Conservation (phyloP, 2,797 vertebrate genomes). For the Pipistrellus nathusii region DNA sequence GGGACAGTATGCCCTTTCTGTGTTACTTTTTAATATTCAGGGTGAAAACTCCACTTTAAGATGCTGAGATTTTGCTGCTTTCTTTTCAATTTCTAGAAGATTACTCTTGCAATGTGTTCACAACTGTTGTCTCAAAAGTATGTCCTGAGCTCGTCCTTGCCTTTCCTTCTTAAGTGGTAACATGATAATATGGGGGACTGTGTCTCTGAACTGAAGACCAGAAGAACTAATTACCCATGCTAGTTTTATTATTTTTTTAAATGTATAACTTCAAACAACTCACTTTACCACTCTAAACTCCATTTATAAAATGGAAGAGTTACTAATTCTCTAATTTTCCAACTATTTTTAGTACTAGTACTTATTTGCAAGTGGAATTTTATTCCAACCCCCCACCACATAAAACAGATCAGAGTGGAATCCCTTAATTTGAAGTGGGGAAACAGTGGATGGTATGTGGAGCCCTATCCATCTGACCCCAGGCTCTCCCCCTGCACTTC, state of each 20-base stretch:
- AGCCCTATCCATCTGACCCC: neutral
- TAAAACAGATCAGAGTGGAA: neutral
- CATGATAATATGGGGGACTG: neutral
- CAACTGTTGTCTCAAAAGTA: neutral
- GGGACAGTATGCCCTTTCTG: neutral
- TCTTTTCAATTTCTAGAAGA: neutral
- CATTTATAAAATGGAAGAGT: constrained; percentile 31
- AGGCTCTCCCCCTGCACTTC: neutral
- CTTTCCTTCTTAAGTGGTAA: neutral
- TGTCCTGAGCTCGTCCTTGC: neutral
- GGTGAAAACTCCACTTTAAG: neutral
- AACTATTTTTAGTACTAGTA: neutral
- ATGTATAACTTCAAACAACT: constrained; percentile 5
- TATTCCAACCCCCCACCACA: neutral
- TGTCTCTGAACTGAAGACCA: neutral
- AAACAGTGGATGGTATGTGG: neutral
- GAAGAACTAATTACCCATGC: neutral
- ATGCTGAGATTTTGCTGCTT: neutral
- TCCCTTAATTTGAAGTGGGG: neutral
- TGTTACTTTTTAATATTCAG: neutral
- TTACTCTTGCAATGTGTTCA: neutral
- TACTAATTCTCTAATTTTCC: constrained; percentile 1
- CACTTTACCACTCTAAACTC: neutral
- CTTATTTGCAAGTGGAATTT: constrained; percentile 42
- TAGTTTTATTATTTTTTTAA: constrained; percentile 7